phyloP scores from a whole-genome alignment of 2,797 vertebrate species.

The Rhinoraja longicauda region DNA sequence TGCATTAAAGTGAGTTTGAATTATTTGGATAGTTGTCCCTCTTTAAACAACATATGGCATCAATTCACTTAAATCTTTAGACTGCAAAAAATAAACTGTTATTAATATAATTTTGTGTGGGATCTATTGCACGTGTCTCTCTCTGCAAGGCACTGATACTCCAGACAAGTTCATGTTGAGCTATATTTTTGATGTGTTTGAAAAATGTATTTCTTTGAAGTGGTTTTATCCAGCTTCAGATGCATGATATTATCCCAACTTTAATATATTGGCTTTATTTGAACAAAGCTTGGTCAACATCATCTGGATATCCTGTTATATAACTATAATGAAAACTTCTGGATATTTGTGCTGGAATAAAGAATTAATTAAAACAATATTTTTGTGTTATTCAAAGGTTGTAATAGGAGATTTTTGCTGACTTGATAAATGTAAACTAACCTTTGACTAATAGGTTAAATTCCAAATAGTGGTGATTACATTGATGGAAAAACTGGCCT shows the following conservation, averaged over 20 bases:
- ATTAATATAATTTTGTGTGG: constrained; percentile 10
- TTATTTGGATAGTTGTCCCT: neutral
- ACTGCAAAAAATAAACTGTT: constrained; percentile 21
- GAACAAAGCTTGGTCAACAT: constrained; percentile 6
- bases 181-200: neutral
- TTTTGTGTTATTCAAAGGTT: neutral
- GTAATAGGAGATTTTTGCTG: neutral
- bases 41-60: constrained; percentile 29
- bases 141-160: neutral
- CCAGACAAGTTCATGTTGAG: neutral
- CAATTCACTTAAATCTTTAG: neutral
- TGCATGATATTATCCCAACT: neutral
- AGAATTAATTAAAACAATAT: neutral
- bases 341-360: neutral
- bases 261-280: constrained; percentile 21
- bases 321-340: neutral
- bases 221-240: neutral
- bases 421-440: neutral
- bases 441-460: neutral
- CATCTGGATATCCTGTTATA: neutral
- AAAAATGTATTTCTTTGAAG: constrained; percentile 7
- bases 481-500: neutral
- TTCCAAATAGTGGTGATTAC: neutral
- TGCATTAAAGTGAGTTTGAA: constrained; percentile 19
- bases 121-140: neutral